phyloP scores from a whole-genome alignment of 1,140 invertebrate genomes.

The Samia ricini region DNA sequence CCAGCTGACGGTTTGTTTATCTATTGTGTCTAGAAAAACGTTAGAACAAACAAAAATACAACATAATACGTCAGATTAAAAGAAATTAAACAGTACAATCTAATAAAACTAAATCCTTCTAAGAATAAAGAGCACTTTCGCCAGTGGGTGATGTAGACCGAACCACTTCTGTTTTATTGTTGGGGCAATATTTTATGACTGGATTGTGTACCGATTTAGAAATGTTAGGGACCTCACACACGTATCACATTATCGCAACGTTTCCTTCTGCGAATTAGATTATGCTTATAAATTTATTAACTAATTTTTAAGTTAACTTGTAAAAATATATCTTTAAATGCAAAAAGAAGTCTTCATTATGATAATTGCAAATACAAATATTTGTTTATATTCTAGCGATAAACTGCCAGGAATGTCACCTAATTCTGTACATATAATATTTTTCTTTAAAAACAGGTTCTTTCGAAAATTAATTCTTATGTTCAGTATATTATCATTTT shows the following conservation, averaged over 20 bases:
- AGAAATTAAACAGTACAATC: constrained; percentile 43
- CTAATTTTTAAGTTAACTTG: no score
- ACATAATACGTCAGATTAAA: constrained; percentile 40
- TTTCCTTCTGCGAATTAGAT: background rate
- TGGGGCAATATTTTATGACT: constrained; percentile 71
- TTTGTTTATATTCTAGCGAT: no score
- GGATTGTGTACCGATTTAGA: constrained; percentile 75
- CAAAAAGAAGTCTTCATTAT: no score
- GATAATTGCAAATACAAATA: no score
- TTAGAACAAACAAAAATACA: constrained; percentile 21
- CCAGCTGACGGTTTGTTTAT: background rate
- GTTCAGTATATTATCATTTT: background rate
- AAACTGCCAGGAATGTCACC: no score
- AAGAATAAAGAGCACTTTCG: constrained; percentile 65
- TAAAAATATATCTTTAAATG: no score
- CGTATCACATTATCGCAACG: constrained; percentile 2
- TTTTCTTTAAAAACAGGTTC: no score
- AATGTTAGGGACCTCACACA: constrained; percentile 48
- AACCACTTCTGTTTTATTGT: constrained; percentile 75
- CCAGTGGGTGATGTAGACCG: constrained; percentile 52
- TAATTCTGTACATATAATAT: no score
- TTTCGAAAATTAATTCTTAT: background rate
- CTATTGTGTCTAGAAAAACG: background rate
- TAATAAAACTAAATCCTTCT: constrained; percentile 61
- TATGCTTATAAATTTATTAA: no score